A percentile compares a stretch with the other conserved stretches of the same genome.
These are phyloP conservation scores for Anneissia japonica DNA, from an alignment of 35 echinoderm and acorn worm species.

Conservation along the genomic window DNA sequence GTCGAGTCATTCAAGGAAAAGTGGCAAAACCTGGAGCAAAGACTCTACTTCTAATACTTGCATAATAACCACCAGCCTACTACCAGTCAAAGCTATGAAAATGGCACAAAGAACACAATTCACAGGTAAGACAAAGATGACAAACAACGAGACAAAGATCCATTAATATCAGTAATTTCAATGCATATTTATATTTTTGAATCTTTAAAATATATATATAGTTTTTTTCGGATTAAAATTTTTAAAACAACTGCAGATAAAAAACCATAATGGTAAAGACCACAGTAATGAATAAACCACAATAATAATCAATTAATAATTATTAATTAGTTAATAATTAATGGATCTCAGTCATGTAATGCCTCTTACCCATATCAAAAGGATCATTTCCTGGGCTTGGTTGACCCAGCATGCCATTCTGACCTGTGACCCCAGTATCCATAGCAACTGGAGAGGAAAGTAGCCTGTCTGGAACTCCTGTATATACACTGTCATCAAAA, in stretches of 20 bases:
- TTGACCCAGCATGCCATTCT: conserved; percentile 17
- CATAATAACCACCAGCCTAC: not conserved
- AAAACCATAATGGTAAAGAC: too few species aligned
- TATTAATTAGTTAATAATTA: too few species aligned
- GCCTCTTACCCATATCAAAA: conserved; percentile 47
- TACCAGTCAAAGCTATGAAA: not conserved
- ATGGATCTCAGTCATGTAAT: not conserved
- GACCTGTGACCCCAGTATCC: conserved; percentile 6
- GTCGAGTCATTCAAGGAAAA: too few species aligned
- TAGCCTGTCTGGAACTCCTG: not conserved
- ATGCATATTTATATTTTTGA: too few species aligned
- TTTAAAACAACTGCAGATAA: too few species aligned
- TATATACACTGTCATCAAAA: not conserved
- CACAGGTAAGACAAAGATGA: not conserved
- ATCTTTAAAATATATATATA: too few species aligned
- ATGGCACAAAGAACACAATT: not conserved
- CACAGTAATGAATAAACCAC: not conserved
- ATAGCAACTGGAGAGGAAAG: not conserved
- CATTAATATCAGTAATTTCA: not conserved
- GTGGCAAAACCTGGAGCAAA: too few species aligned
- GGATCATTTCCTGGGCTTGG: not conserved
- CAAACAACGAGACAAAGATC: not conserved
- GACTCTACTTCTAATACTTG: not conserved
- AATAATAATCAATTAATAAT: not conserved
- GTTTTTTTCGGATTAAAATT: too few species aligned